Evolutionary conservation across 2,113 vertebrate genomes (phyloP).

Genomic region (Corvus moneduloides): DNA sequence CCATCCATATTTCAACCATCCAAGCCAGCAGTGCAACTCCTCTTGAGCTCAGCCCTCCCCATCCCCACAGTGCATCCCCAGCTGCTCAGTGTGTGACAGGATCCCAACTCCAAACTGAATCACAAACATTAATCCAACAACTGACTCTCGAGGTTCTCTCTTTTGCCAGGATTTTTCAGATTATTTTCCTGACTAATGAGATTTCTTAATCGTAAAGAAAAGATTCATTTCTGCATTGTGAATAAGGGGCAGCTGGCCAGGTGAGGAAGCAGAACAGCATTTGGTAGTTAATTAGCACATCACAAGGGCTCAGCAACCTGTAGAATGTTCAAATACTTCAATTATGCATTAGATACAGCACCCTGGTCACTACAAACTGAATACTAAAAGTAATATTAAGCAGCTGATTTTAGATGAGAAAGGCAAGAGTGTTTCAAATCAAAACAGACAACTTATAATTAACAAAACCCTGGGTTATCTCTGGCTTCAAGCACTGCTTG

Average conservation of each 20-base stretch:
- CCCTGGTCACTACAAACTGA: constrained; percentile 3
- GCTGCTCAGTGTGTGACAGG: rapidly evolving
- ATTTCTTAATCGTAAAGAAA: neutral
- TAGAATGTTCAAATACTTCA: neutral
- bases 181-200: neutral
- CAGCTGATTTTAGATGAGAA: neutral
- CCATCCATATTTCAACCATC: neutral
- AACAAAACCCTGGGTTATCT: neutral
- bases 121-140: neutral
- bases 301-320: neutral
- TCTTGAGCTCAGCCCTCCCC: neutral
- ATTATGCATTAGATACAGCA: neutral
- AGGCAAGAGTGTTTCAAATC: neutral
- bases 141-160: neutral
- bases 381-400: neutral
- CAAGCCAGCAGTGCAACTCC: neutral
- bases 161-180: neutral
- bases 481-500: neutral
- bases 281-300: neutral
- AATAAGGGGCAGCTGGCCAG: neutral
- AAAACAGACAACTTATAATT: neutral
- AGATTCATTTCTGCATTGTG: neutral
- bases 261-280: neutral
- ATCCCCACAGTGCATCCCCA: rapidly evolving
- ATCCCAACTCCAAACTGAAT: neutral